Evolutionary conservation across 2,888 invertebrate genomes (phyloP).

Genomic region (Pandemis corylana): DNA sequence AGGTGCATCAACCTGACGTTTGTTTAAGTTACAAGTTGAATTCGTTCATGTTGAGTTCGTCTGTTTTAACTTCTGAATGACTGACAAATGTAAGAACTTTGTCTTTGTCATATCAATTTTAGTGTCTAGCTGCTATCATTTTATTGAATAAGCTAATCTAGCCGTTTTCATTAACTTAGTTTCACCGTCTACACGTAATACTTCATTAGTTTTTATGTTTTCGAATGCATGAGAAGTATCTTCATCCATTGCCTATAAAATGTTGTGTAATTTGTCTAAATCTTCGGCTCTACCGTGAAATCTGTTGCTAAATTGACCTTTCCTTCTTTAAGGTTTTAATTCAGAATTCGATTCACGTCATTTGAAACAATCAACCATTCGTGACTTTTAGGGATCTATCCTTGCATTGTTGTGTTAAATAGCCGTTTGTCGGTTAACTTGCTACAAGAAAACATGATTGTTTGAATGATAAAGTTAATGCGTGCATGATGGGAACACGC

Average conservation of each 20-base stretch:
- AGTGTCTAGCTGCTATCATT: background rate
- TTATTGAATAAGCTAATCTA: background rate
- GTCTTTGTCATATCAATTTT: background rate
- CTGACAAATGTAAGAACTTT: conserved; percentile 13
- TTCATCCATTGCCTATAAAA: background rate
- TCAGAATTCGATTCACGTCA: conserved; percentile 25
- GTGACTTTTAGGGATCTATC: conserved; percentile 10
- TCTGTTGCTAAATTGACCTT: conserved; percentile 21
- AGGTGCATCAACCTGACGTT: conserved; percentile 37
- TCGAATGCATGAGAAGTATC: background rate
- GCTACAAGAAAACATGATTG: conserved; percentile 22
- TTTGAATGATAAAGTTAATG: conserved; percentile 12
- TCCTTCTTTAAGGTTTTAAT: conserved; percentile 7
- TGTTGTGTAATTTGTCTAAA: background rate
- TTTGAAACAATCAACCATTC: conserved; percentile 28
- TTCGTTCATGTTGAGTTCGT: too few species aligned
- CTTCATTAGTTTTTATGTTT: background rate
- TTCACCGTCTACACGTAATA: background rate
- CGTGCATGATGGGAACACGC: conserved; percentile 21
- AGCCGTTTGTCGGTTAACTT: conserved; percentile 8
- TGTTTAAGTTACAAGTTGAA: conserved; percentile 21
- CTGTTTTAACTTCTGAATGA: conserved; percentile 27
- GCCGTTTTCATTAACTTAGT: background rate
- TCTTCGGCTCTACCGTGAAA: conserved; percentile 6
- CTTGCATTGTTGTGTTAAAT: conserved; percentile 31